These are phyloP conservation scores for Emydura subglobosa DNA, from an alignment of 2,113 vertebrate genomes.

Conservation along the genomic window DNA sequence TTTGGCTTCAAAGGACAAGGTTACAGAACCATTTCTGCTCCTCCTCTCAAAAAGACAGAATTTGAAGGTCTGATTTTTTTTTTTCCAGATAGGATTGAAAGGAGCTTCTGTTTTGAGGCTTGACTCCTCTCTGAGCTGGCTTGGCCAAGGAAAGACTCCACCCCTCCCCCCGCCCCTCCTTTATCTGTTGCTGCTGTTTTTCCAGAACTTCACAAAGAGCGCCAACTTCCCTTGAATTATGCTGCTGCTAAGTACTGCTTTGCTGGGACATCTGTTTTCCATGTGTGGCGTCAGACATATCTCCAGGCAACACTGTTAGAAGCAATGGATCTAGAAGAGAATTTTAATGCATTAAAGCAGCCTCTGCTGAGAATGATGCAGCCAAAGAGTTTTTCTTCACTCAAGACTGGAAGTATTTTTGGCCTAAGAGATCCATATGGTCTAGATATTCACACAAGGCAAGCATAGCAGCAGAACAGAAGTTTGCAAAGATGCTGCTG, in stretches of 20 bases:
- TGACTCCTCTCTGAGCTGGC: background rate
- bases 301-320: slow-evolving; percentile 35
- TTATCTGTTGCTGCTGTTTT: background rate
- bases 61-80: background rate
- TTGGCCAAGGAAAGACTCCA: background rate
- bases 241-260: slow-evolving; percentile 2
- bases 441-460: background rate
- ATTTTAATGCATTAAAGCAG: slow-evolving; percentile 21
- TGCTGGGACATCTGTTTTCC: slow-evolving; percentile 68
- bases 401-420: background rate
- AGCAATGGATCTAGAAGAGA: slow-evolving; percentile 51
- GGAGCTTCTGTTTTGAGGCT: background rate
- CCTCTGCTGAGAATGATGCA: slow-evolving; percentile 35
- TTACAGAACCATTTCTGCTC: background rate
- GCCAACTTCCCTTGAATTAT: slow-evolving; percentile 34
- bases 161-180: background rate
- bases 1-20: background rate
- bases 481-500: background rate
- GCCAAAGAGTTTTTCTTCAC: background rate
- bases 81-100: background rate
- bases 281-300: slow-evolving; percentile 63
- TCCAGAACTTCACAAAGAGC: slow-evolving; percentile 32
- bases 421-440: background rate
- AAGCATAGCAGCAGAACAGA: background rate
- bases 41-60: background rate